Evolutionary conservation across 2,797 vertebrate species (phyloP).

Genomic region (Peromyscus aztecus): DNA sequence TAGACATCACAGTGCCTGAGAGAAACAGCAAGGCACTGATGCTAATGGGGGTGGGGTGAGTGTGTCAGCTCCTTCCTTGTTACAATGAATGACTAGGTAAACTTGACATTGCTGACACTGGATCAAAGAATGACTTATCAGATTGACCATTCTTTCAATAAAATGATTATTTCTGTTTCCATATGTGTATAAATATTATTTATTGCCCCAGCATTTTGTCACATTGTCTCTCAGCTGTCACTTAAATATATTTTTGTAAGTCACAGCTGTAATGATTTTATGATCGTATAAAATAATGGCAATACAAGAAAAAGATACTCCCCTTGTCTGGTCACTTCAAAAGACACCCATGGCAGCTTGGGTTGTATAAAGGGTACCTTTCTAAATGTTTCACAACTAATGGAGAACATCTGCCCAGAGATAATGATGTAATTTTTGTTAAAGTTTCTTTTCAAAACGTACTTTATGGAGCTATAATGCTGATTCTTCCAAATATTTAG

Average conservation of each 20-base stretch:
- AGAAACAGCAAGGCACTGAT: not conserved
- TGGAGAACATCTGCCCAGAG: constrained; percentile 89
- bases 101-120: constrained; percentile 54
- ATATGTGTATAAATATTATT: constrained; percentile 83
- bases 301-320: constrained; percentile 83
- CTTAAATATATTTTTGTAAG: constrained; percentile 79
- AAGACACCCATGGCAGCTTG: constrained; percentile 87
- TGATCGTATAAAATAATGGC: constrained; percentile 85
- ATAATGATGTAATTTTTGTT: constrained; percentile 88
- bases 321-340: constrained; percentile 86
- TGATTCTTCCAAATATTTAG: constrained; percentile 77
- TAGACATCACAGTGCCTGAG: constrained; percentile 32
- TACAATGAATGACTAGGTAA: too few relatives aligned
- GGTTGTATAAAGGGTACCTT: constrained; percentile 87
- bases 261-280: constrained; percentile 83
- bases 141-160: constrained; percentile 76
- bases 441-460: constrained; percentile 79
- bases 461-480: constrained; percentile 67
- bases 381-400: constrained; percentile 86
- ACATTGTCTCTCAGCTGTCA: constrained; percentile 83
- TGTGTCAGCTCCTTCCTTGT: not conserved
- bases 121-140: constrained; percentile 83
- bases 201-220: constrained; percentile 83
- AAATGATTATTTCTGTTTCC: constrained; percentile 81
- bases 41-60: not conserved